Conservation (phyloP, 2,797 vertebrate species). For the Tenualosa ilisha region DNA sequence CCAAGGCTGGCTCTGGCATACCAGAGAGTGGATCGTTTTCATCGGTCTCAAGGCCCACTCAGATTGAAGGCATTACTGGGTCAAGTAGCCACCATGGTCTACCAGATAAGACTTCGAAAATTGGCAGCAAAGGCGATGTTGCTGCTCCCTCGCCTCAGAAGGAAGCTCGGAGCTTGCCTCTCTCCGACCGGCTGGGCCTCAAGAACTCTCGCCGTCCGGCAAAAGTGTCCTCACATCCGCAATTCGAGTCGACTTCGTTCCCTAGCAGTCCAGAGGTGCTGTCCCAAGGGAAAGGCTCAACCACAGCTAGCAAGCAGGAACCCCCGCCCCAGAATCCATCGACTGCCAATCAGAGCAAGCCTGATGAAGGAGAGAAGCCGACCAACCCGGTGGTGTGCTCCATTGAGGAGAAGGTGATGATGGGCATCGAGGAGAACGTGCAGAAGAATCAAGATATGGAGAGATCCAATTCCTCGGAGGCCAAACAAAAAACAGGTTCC, state of each 20-base stretch:
- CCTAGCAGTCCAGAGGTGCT: constrained; percentile 59
- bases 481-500: constrained; percentile 80
- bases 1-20: constrained; percentile 55
- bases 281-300: constrained; percentile 53
- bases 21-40: constrained; percentile 63
- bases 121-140: constrained; percentile 65
- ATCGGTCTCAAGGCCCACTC: constrained; percentile 65
- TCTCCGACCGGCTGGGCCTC: constrained; percentile 58
- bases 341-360: constrained; percentile 59
- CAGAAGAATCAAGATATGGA: constrained; percentile 86
- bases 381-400: constrained; percentile 68
- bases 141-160: constrained; percentile 64
- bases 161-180: constrained; percentile 57
- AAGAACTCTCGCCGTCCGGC: constrained; percentile 62
- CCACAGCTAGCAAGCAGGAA: constrained; percentile 63
- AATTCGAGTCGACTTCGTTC: constrained; percentile 64
- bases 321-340: constrained; percentile 51
- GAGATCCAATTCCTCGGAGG: constrained; percentile 74
- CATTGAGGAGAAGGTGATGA: constrained; percentile 95
- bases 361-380: constrained; percentile 68
- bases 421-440: constrained; percentile 89
- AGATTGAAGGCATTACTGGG: constrained; percentile 68
- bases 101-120: constrained; percentile 73
- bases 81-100: constrained; percentile 71
- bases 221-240: constrained; percentile 67